Conservation (phyloP, 2,888 invertebrate genomes). For the Dendrolimus pini region DNA sequence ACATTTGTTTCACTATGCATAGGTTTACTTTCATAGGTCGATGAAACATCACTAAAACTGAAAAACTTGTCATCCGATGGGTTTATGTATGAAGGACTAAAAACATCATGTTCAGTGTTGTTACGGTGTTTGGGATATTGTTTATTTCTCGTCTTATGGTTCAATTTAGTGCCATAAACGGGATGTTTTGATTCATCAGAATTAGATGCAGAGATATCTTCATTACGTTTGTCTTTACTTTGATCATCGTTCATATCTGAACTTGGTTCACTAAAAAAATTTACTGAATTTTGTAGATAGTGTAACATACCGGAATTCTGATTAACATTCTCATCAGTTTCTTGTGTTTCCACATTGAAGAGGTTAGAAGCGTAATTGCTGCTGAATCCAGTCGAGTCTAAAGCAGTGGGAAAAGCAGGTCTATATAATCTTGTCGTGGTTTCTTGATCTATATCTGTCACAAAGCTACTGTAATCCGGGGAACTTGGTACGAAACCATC, state of each 20-base stretch:
- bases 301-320: constrained; percentile 42
- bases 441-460: constrained; percentile 44
- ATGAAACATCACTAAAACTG: constrained; percentile 26
- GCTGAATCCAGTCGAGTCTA: constrained; percentile 42
- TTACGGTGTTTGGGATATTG: constrained; percentile 34
- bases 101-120: constrained; percentile 36
- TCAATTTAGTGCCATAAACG: constrained; percentile 58
- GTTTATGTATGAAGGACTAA: constrained; percentile 28
- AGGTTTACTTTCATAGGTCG: constrained; percentile 32
- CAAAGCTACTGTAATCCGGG: constrained; percentile 51
- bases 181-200: constrained; percentile 36
- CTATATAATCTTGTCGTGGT: constrained; percentile 50
- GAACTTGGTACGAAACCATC: constrained; percentile 63
- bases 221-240: constrained; percentile 28
- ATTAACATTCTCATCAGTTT: constrained; percentile 26
- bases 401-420: constrained; percentile 58
- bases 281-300: constrained; percentile 38
- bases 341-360: constrained; percentile 31
- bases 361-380: constrained; percentile 35
- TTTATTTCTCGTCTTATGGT: constrained; percentile 31
- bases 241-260: constrained; percentile 31
- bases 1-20: constrained; percentile 28
- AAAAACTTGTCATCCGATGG: constrained; percentile 33
- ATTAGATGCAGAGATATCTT: constrained; percentile 27
- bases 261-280: constrained; percentile 38